Percentiles rank a stretch among this genome's conserved stretches.
Conservation (phyloP, 2,888 invertebrate species). For the Uloborus plumipes region DNA sequence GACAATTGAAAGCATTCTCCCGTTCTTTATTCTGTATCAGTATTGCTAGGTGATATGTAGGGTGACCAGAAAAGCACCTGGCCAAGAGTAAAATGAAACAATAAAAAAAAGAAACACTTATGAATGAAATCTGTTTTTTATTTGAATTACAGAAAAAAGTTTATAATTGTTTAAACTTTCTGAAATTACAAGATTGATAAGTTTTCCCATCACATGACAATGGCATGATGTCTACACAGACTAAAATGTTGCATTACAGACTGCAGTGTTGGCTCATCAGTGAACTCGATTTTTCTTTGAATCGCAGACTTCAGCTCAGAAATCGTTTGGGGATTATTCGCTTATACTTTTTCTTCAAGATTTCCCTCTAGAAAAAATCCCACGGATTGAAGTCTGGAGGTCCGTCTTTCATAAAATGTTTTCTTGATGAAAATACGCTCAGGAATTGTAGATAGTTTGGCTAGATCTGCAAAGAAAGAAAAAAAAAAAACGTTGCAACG, state of each 20-base stretch:
- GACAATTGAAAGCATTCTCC: no score
- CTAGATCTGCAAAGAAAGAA: no score
- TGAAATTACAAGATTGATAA: constrained; percentile 5
- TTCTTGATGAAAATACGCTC: no score
- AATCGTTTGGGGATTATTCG: constrained; percentile 4
- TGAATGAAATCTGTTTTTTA: constrained; percentile 15
- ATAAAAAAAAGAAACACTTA: no score
- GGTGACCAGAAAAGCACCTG: no score
- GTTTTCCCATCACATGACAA: neutral
- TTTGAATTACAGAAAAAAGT: neutral
- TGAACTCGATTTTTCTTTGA: constrained; percentile 6
- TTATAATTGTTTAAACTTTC: neutral
- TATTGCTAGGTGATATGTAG: no score
- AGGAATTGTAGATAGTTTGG: no score
- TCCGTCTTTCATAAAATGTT: no score
- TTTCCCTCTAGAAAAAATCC: neutral
- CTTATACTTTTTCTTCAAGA: constrained; percentile 8
- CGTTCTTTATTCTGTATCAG: no score
- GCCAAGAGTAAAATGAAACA: no score
- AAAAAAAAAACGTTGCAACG: no score
- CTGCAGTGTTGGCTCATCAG: constrained; percentile 18
- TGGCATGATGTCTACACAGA: constrained; percentile 7
- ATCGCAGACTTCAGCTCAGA: constrained; percentile 8
- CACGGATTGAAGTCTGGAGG: constrained; percentile 6
- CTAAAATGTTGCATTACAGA: constrained; percentile 6